phyloP scores from a whole-genome alignment of 2,888 invertebrate genomes.

The Cylindroiulus punctatus region DNA sequence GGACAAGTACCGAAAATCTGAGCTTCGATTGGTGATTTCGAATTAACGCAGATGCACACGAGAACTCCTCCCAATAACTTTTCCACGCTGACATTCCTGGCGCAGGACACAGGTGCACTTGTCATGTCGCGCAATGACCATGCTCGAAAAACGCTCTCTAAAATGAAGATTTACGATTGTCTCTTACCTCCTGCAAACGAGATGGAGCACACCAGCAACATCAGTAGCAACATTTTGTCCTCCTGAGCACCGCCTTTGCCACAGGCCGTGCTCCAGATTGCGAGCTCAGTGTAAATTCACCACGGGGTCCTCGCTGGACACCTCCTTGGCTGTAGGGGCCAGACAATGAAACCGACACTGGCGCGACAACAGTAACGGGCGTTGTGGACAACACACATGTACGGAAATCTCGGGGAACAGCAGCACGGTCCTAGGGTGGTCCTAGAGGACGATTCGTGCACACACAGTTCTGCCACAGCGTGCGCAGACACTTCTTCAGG shows the following conservation, averaged over 20 bases:
- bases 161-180: background rate
- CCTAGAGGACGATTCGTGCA: background rate
- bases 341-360: background rate
- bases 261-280: constrained; percentile 29
- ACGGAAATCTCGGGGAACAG: background rate
- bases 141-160: background rate
- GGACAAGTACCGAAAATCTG: no score
- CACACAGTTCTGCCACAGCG: background rate
- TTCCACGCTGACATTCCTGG: no score
- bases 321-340: background rate
- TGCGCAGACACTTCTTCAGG: no score
- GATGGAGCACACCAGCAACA: constrained; percentile 47
- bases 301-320: background rate
- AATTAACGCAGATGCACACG: no score
- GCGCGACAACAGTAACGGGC: background rate
- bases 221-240: constrained; percentile 48
- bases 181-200: constrained; percentile 40
- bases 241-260: constrained; percentile 43
- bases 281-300: background rate
- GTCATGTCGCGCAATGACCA: no score
- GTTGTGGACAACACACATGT: background rate
- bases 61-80: no score
- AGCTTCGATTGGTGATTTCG: no score
- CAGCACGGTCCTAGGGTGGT: background rate
- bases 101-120: no score